Base-by-base conservation (phyloP, 1,140 invertebrate genomes). In the Pissodes strobi region DNA sequence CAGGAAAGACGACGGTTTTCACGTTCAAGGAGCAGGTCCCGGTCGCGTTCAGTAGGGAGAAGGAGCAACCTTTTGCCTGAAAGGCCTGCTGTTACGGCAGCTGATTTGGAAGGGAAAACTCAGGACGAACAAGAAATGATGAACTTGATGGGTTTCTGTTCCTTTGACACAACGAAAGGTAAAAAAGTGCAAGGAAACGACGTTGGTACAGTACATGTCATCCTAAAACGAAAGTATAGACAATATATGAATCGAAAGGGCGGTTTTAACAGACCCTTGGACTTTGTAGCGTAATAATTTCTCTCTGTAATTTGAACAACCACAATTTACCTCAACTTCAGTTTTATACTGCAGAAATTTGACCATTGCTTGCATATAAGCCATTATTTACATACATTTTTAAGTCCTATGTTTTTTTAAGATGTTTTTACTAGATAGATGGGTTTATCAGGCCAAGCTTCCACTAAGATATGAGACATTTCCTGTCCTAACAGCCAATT, bases 161-260 rank as follows among this genome's bases (percentile, higher is more conserved):
- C 85, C 45, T 99, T 99, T 81, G 90, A 97, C 75, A 88, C 91
- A 0, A 98, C 96, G 0, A 98, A 99, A 85, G 91, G 91, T 21
- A 92, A 97, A 78, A 94, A 96, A 82, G 94, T 98, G 0, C 88
- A 92, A 9, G 94, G 93, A 1, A 98, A 98, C 79, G 92, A 97
- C 74, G 86, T 88, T 21, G 94, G 93, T 17, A 90, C 88, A 19
- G 94, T 97, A 63, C 96, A 98, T 79, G 91, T 98, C 53, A 94
- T 97, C 56, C 84, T 97, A 48, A 98, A 98, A 83, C 83, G 97
- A 73, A 95, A 97, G 81, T 99, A 99, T 79, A 87, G 96, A 72
- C 97, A 99, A 81, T 99, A 99, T 75, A 99, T 99, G 97, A 99
- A 99, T 80, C 86, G 97, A 59, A 96, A 97, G 82, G 97, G 97